A percentile compares a stretch with the other conserved stretches of the same genome.
Evolutionary conservation across 2,888 invertebrate species (phyloP).

Genomic region (Germaria angustata): DNA sequence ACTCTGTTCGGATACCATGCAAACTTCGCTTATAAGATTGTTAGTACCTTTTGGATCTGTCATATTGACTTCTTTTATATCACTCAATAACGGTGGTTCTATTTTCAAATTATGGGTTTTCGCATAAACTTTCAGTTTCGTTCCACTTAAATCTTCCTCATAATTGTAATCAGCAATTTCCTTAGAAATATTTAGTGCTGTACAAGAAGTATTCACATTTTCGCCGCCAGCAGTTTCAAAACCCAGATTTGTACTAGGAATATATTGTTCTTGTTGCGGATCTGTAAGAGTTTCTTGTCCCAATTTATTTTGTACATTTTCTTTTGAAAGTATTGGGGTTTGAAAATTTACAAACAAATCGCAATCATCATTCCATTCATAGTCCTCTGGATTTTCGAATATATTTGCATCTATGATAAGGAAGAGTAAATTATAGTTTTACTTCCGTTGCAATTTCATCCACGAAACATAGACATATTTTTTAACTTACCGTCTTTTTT

Average conservation of each 20-base stretch:
- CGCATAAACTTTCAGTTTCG: slow-evolving; percentile 21
- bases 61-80: neutral
- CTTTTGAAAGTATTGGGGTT: slow-evolving; percentile 41
- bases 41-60: slow-evolving; percentile 57
- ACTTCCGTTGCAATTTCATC: neutral
- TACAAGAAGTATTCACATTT: slow-evolving; percentile 9
- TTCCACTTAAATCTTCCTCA: slow-evolving; percentile 17
- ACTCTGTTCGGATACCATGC: neutral
- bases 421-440: neutral
- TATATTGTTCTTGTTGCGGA: neutral
- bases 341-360: slow-evolving; percentile 66
- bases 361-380: slow-evolving; percentile 67
- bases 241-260: neutral
- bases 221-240: slow-evolving; percentile 15
- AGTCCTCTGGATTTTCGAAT: slow-evolving; percentile 41
- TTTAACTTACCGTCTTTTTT: slow-evolving; percentile 13
- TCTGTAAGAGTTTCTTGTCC: neutral
- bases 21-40: slow-evolving; percentile 47
- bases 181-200: slow-evolving; percentile 22
- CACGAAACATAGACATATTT: neutral
- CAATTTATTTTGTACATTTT: neutral
- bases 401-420: slow-evolving; percentile 13
- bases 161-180: neutral
- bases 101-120: slow-evolving; percentile 29
- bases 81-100: neutral